phyloP scores from a whole-genome alignment of 2,888 invertebrate genomes.

The Ptycholaimellus sp. region DNA sequence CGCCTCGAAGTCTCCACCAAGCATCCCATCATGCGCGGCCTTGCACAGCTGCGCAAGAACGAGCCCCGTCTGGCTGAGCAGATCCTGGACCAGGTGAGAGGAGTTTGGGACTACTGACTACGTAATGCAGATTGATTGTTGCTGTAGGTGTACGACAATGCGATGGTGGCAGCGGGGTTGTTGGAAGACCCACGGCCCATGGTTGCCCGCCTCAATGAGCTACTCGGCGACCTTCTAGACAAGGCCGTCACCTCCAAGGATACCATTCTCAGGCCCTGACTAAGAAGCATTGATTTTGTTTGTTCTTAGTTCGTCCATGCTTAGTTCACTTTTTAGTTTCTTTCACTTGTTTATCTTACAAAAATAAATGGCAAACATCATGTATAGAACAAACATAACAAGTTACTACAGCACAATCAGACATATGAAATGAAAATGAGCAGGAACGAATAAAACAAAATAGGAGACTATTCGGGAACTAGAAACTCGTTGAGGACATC shows the following conservation, averaged over 20 bases:
- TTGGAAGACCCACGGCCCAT: constrained; percentile 67
- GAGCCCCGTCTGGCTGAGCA: constrained; percentile 59
- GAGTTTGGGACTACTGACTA: not conserved
- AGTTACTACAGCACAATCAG: too few relatives aligned
- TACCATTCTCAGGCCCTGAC: constrained; percentile 18
- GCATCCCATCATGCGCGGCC: constrained; percentile 66
- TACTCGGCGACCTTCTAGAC: constrained; percentile 36
- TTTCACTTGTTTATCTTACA: too few relatives aligned
- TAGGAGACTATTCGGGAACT: constrained; percentile 1
- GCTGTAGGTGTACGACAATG: constrained; percentile 58
- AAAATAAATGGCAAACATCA: too few relatives aligned
- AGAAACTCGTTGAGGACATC: constrained; percentile 18
- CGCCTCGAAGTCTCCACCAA: not conserved
- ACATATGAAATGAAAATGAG: too few relatives aligned
- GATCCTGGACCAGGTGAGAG: constrained; percentile 50
- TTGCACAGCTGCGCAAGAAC: constrained; percentile 42
- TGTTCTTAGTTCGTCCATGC: too few relatives aligned
- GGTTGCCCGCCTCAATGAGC: constrained; percentile 58
- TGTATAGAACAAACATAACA: too few relatives aligned
- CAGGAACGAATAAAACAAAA: not conserved
- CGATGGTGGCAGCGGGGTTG: constrained; percentile 79
- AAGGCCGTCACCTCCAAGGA: constrained; percentile 10
- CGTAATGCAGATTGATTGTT: constrained; percentile 8
- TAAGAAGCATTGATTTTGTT: not conserved
- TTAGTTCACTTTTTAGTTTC: too few relatives aligned